Base-by-base conservation (phyloP, 2,113 vertebrate species). In the Misgurnus mizolepis region DNA sequence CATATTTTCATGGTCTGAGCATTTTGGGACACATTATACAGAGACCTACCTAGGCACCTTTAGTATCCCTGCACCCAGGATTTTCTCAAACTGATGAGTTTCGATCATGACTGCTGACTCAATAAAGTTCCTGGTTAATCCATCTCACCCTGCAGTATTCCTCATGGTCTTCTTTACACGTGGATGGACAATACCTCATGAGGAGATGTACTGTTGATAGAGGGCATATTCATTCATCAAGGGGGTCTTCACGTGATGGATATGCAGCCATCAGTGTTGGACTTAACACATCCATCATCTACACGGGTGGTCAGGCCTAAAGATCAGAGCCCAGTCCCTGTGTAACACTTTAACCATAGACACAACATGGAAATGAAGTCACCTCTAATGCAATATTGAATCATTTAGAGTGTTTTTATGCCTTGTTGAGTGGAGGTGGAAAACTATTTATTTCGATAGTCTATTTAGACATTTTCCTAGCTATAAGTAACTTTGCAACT, bases 151-250 rank as follows among this genome's bases (percentile, higher is more conserved):
- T 85, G 85, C 85, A 84, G 88, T 88, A 92, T 90, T 85, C 87
- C 40, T 66, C 62, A 91, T 91, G 86, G 80, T 67, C 84, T 89
- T 88, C 84, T 86, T 84, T 89, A 84, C 70, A 79, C 86, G 85
- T 85, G 88, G 72, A 39, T 75, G 43, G 72, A 75, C 58, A 64
- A 91, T 89, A 88, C 88, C 90, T 85, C 88, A 88, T 91, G 88
- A 87, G 89, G 88, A 88, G 90, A 91, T 91, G 91, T 89, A 89
- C 86, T 85, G 80, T 82, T 88, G 90, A 93, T 91, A 89, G 89
- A 89, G 89, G 90, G 90, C 89, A 88, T 87, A 82, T 89, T 90
- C 90, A 91, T 93, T 90, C 90, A 92, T 93, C 90, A 90, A 39
- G 71, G 81, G 85, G 76, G 87, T 85, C 82, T 89, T 84, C 83